Percentiles rank a stretch among this genome's conserved stretches.
These are phyloP conservation scores for Pectinophora gossypiella DNA, from an alignment of 1,140 invertebrate genomes.

Conservation along the genomic window DNA sequence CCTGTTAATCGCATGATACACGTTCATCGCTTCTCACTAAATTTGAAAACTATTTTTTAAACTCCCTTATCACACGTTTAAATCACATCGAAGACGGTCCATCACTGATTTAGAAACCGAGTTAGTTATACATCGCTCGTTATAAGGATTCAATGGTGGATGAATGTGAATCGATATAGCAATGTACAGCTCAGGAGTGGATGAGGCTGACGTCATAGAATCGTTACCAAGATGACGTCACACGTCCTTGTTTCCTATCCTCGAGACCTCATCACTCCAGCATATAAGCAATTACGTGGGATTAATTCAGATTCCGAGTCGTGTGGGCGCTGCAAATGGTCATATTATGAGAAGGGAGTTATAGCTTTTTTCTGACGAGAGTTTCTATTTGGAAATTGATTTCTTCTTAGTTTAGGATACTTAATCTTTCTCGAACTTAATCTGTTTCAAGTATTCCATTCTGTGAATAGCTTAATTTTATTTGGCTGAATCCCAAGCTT, in stretches of 20 bases:
- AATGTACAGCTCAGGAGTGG: constrained; percentile 25
- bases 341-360: too few relatives aligned
- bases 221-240: constrained; percentile 1
- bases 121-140: constrained; percentile 20
- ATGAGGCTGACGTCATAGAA: background rate
- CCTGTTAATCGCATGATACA: constrained; percentile 45
- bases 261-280: background rate
- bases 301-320: background rate
- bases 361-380: too few relatives aligned
- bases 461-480: too few relatives aligned
- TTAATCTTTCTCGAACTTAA: too few relatives aligned
- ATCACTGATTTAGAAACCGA: constrained; percentile 33
- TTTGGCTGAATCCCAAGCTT: too few relatives aligned
- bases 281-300: background rate
- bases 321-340: background rate
- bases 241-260: background rate
- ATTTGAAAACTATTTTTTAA: constrained; percentile 1
- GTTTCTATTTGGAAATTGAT: too few relatives aligned
- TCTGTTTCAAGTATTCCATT: too few relatives aligned
- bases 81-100: constrained; percentile 40
- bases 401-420: too few relatives aligned
- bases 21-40: constrained; percentile 27
- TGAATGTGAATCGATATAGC: constrained; percentile 22
- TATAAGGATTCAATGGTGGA: constrained; percentile 16
- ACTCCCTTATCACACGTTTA: constrained; percentile 27